Conservation (phyloP, 2,888 invertebrate species). For the Dioctria linearis region DNA sequence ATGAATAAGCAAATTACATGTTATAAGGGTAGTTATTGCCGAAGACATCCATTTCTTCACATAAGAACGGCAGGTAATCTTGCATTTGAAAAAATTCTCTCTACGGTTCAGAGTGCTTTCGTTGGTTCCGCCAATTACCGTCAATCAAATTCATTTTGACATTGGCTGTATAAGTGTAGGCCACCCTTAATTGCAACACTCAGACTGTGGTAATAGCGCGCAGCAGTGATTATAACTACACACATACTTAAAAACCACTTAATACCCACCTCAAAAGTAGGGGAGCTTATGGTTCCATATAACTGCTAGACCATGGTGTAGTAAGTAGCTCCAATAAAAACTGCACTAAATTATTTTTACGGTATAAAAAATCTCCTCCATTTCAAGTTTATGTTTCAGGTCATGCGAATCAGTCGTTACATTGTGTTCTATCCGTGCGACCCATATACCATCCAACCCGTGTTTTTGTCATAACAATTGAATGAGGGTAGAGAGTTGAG, state of each 20-base stretch:
- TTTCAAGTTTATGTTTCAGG: conserved; percentile 59
- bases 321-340: conserved; percentile 39
- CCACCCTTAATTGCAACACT: conserved; percentile 28
- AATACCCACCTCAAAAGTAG: neutral
- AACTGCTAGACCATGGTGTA: conserved; percentile 26
- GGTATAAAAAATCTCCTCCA: conserved; percentile 36
- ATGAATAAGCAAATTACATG: neutral
- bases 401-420: conserved; percentile 62
- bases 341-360: conserved; percentile 52
- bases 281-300: conserved; percentile 12
- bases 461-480: conserved; percentile 42
- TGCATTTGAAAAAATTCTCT: conserved; percentile 16
- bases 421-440: conserved; percentile 42
- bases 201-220: neutral
- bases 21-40: neutral
- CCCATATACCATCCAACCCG: conserved; percentile 43
- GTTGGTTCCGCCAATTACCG: conserved; percentile 43
- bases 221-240: conserved; percentile 40
- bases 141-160: conserved; percentile 43
- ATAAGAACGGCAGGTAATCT: conserved; percentile 15
- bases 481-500: neutral
- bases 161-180: neutral
- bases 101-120: neutral
- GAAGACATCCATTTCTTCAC: conserved; percentile 5
- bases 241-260: conserved; percentile 41